These are phyloP conservation scores for Chlorodrepanis virens DNA, from an alignment of 2,113 vertebrate genomes.

Conservation along the genomic window DNA sequence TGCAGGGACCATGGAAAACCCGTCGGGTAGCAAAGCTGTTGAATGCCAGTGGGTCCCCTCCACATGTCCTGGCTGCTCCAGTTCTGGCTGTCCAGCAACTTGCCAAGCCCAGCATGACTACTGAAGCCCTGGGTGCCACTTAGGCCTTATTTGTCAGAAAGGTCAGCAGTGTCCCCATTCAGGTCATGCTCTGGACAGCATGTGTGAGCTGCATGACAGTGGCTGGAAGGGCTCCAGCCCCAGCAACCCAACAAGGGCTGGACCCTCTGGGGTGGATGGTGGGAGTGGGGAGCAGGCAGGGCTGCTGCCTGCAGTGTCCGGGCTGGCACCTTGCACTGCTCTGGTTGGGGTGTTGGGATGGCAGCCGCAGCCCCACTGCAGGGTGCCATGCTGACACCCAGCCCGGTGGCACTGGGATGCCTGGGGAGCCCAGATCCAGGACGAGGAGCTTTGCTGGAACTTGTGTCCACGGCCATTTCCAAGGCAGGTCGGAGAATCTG, in stretches of 20 bases:
- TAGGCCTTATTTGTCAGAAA: neutral
- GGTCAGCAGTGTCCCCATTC: neutral
- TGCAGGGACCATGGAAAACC: neutral
- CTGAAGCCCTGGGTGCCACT: neutral
- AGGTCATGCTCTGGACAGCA: neutral
- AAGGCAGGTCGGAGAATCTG: neutral
- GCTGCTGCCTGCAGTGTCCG: neutral
- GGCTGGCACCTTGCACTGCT: neutral
- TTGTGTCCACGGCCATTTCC: neutral
- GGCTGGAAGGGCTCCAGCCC: neutral
- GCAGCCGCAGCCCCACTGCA: neutral
- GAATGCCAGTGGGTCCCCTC: neutral
- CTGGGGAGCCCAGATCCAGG: neutral
- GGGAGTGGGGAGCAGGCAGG: neutral
- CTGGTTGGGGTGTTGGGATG: neutral
- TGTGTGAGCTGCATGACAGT: fast-evolving
- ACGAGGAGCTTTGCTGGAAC: neutral
- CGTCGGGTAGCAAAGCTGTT: neutral
- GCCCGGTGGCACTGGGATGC: fast-evolving
- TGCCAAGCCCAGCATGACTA: fast-evolving
- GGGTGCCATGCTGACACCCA: neutral
- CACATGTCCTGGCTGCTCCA: neutral
- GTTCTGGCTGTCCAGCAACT: fast-evolving
- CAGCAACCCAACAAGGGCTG: neutral
- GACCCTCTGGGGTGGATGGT: neutral